Percentiles rank a stretch among this genome's conserved stretches.
Conservation (phyloP, 2,888 invertebrate species). For the Anthrax anthrax region DNA sequence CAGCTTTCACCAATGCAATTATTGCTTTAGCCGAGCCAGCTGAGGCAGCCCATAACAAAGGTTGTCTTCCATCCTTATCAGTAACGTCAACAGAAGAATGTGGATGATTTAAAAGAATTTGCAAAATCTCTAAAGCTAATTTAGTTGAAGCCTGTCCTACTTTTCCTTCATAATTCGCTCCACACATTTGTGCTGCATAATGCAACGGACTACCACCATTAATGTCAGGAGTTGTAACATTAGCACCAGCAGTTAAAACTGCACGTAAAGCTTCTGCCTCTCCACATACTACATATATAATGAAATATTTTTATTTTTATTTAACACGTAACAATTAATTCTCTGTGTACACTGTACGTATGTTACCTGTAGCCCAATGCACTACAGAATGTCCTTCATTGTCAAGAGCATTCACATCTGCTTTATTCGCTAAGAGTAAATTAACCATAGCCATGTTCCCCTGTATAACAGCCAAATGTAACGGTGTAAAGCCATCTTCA, state of each 20-base stretch:
- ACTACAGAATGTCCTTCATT: conserved; percentile 89
- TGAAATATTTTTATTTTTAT: background rate
- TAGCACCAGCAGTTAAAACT: conserved; percentile 72
- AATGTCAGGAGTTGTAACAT: conserved; percentile 76
- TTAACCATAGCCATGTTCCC: conserved; percentile 78
- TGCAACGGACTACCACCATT: conserved; percentile 93
- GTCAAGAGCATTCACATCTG: conserved; percentile 81
- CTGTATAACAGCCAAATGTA: conserved; percentile 90
- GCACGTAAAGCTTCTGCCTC: conserved; percentile 78
- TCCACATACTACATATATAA: conserved; percentile 74
- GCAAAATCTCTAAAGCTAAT: conserved; percentile 44
- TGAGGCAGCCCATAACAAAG: conserved; percentile 93
- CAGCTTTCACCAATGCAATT: conserved; percentile 72
- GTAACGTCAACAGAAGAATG: conserved; percentile 70
- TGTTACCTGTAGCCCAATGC: conserved; percentile 92
- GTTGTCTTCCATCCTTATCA: conserved; percentile 88
- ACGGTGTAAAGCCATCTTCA: conserved; percentile 87
- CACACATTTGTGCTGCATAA: conserved; percentile 96
- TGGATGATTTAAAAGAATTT: conserved; percentile 63
- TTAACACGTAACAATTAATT: background rate
- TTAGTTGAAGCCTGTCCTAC: conserved; percentile 24
- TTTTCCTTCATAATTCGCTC: conserved; percentile 53
- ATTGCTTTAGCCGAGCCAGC: conserved; percentile 91
- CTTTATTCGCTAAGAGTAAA: conserved; percentile 72
- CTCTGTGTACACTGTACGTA: conserved; percentile 72